Evolutionary conservation across 2,888 invertebrate genomes (phyloP).

Genomic region (Serrognathus titanus): DNA sequence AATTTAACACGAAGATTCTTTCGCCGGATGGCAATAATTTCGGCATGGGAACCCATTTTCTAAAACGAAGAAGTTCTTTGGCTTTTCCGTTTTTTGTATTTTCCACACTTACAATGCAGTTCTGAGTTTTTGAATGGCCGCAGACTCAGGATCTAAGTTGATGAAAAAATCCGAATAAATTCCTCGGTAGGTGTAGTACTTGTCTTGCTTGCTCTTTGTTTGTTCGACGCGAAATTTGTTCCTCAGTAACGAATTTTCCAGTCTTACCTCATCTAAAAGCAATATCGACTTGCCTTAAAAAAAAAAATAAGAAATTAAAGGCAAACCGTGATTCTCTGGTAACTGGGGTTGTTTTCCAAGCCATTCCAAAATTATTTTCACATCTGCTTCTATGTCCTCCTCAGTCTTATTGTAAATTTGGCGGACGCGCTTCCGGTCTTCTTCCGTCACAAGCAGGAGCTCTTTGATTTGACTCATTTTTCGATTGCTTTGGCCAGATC

Average conservation of each 20-base stretch:
- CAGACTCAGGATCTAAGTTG: background rate
- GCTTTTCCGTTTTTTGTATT: too few relatives aligned
- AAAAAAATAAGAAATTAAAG: background rate
- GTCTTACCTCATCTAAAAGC: constrained; percentile 9
- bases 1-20: background rate
- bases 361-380: constrained; percentile 3
- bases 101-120: too few relatives aligned
- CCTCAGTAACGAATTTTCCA: constrained; percentile 9
- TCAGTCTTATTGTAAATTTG: background rate
- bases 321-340: background rate
- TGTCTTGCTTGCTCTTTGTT: constrained; percentile 13
- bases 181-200: constrained; percentile 4
- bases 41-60: background rate
- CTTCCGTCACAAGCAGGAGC: background rate
- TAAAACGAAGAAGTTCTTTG: background rate
- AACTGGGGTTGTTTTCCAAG: constrained; percentile 1
- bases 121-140: too few relatives aligned
- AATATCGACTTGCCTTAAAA: background rate
- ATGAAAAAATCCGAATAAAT: background rate
- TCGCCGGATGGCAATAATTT: background rate
- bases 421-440: background rate
- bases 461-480: background rate
- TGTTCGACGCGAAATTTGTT: constrained; percentile 17
- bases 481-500: too few relatives aligned
- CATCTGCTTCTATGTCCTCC: background rate